Base-by-base conservation (phyloP, 2,113 vertebrate genomes). In the Suncus etruscus region DNA sequence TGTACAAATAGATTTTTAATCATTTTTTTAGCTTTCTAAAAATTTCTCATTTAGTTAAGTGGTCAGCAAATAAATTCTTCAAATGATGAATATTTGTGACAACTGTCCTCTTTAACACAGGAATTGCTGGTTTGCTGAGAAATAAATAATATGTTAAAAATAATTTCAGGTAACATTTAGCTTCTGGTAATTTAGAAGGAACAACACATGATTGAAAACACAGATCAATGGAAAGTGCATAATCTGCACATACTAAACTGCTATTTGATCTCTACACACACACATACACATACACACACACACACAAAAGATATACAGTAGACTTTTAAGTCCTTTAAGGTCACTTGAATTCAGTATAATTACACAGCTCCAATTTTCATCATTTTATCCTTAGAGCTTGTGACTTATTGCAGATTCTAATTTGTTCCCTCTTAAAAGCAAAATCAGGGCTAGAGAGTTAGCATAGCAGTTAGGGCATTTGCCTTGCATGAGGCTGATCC, bases 1-100 rank as follows among this genome's bases (percentile, higher is more conserved):
- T 3, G 12, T 31, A 91, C 75, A 91, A 92, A 92, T 0, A 90
- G 9, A 82, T 91, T 69, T 78, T 69, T 79, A 92, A 63, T 86
- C 54, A 86, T 94, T 93, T 84, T 66, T 89, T 91, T 83, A 74
- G 81, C 63, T 91, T 92, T 78, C 87, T 79, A 73, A 96, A 89
- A 89, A 81, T 39, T 39, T 83, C 31, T 61, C 51, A 66, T 45
- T 88, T 84, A 89, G 87, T 54, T 87, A 87, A 91, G 82, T 51
- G 48, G 75, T 89, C 75, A 87, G 58, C 47, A 32, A 85, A 83
- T 22, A 31, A 80, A n/a, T 92, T 94, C 72, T 94, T 88, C 1
- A 8, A 48, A 58, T 63, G 83, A 91, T 68, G 45, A 90, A 74
- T 29, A 22, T 63, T 87, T 91, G 51, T 0, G 45, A 16, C 54